These are phyloP conservation scores for Pegea sp. DNA, from an alignment of 23 tunicate species.

Conservation along the genomic window DNA sequence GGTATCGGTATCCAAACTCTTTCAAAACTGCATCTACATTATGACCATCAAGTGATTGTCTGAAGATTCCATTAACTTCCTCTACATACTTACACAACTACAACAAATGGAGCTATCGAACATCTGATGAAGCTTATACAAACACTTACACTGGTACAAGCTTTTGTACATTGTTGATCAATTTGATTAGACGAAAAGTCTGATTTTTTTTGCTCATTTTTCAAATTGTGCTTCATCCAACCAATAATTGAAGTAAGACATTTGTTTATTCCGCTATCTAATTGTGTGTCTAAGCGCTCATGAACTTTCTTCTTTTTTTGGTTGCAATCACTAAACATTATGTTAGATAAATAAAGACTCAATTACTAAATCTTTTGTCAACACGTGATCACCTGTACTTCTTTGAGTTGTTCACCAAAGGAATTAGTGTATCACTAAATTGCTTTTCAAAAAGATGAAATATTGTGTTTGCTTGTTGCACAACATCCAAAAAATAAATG, in stretches of 20 bases:
- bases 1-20: slow-evolving; percentile 54
- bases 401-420: slow-evolving; percentile 47
- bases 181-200: slow-evolving; percentile 65
- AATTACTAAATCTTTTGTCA: no score
- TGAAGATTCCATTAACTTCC: slow-evolving; percentile 21
- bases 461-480: slow-evolving; percentile 83
- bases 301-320: slow-evolving; percentile 61
- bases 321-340: slow-evolving; percentile 30
- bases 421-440: slow-evolving; percentile 78
- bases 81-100: slow-evolving; percentile 50
- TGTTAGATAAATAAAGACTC: no score
- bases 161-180: slow-evolving; percentile 60
- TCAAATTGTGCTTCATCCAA: slow-evolving; percentile 52
- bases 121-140: not conserved
- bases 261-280: slow-evolving; percentile 67
- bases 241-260: slow-evolving; percentile 61
- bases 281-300: slow-evolving; percentile 61
- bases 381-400: slow-evolving; percentile 17
- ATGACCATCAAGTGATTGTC: slow-evolving; percentile 62
- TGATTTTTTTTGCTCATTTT: slow-evolving; percentile 41
- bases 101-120: not conserved
- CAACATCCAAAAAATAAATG: slow-evolving; percentile 60
- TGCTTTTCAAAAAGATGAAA: slow-evolving; percentile 94
- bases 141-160: slow-evolving; percentile 43
- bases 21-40: slow-evolving; percentile 69